Evolutionary conservation across 2,113 vertebrate species (phyloP).

Genomic region (Meriones unguiculatus): DNA sequence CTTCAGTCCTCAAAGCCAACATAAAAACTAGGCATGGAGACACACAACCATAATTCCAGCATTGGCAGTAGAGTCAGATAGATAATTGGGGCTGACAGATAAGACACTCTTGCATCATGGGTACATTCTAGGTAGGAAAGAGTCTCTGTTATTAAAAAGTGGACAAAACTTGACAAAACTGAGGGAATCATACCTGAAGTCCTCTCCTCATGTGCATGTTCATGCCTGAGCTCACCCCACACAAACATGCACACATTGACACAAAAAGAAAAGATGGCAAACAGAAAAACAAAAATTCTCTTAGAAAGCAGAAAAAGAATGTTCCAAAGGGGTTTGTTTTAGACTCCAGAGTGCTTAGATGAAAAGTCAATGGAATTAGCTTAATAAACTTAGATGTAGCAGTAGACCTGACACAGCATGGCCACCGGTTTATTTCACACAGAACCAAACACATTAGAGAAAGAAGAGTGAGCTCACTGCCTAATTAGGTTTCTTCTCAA

Average conservation of each 20-base stretch:
- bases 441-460: neutral
- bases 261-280: neutral
- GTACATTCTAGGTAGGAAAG: neutral
- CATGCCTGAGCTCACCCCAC: neutral
- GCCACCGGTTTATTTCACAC: neutral
- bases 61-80: neutral
- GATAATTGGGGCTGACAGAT: neutral
- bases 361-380: neutral
- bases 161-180: neutral
- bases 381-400: neutral
- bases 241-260: neutral
- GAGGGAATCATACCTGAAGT: neutral
- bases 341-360: neutral
- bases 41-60: neutral
- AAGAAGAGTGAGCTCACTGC: neutral
- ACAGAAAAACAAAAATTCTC: neutral
- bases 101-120: neutral
- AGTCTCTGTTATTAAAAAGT: neutral
- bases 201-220: neutral
- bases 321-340: neutral
- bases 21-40: neutral
- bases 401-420: neutral
- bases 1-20: neutral
- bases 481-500: neutral
- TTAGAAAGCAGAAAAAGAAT: neutral